A percentile compares a stretch with the other conserved stretches of the same genome.
Conservation (phyloP, 2,113 vertebrate species). For the Halcyon senegalensis region DNA sequence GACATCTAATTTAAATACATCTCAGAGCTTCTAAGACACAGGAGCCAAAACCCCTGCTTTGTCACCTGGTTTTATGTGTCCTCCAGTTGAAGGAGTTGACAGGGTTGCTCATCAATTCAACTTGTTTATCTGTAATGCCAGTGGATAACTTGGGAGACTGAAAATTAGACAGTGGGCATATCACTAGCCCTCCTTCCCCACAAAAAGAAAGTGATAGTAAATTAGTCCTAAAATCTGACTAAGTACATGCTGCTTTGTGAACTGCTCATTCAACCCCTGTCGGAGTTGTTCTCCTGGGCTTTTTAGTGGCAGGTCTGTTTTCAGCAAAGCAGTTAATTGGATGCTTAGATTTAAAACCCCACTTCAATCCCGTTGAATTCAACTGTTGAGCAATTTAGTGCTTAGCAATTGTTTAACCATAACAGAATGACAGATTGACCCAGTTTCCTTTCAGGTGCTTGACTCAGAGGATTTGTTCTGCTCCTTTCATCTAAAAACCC, state of each 20-base stretch:
- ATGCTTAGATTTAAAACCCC: conserved; percentile 33
- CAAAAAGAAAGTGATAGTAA: neutral
- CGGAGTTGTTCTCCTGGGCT: neutral
- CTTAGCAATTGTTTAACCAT: conserved; percentile 8
- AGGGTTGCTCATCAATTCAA: neutral
- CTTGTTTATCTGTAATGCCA: neutral
- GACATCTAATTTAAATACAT: neutral
- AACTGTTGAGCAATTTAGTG: conserved; percentile 9
- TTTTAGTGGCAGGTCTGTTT: neutral
- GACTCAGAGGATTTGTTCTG: neutral
- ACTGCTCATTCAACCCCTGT: neutral
- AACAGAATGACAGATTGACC: neutral
- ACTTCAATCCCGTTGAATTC: conserved; percentile 30
- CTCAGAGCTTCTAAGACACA: neutral
- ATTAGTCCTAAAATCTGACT: neutral
- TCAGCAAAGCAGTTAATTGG: conserved; percentile 17
- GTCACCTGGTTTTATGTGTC: neutral
- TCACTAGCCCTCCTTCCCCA: neutral
- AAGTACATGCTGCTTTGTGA: neutral
- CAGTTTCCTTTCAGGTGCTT: neutral
- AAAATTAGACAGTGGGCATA: neutral
- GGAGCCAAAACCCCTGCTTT: neutral
- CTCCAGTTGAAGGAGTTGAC: neutral
- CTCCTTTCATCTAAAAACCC: neutral
- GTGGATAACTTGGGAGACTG: neutral